phyloP scores from a whole-genome alignment of 2,888 invertebrate species.

The Hydrotaea diabolus region DNA sequence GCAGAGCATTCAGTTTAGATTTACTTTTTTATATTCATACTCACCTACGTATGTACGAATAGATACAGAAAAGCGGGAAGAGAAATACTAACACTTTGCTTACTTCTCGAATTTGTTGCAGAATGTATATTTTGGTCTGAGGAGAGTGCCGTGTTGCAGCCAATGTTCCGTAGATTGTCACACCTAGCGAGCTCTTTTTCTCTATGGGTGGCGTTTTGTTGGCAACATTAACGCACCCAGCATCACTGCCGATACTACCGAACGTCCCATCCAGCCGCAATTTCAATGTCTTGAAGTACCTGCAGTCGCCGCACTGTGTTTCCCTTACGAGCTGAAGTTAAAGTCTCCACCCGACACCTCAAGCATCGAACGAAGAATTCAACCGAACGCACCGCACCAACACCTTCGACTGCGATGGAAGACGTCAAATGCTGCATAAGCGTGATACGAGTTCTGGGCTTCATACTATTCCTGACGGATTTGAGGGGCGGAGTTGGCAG shows the following conservation, averaged over 20 bases:
- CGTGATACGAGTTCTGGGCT: conserved; percentile 68
- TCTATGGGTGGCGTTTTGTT: conserved; percentile 66
- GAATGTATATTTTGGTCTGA: conserved; percentile 50
- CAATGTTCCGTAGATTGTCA: not conserved
- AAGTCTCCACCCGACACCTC: conserved; percentile 24
- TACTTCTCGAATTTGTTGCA: conserved; percentile 68
- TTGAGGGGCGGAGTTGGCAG: conserved; percentile 65
- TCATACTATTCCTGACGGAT: conserved; percentile 70
- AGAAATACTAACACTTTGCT: conserved; percentile 49
- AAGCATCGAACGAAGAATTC: conserved; percentile 35
- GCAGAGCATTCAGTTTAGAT: too few species aligned
- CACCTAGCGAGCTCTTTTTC: conserved; percentile 41
- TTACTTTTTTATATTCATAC: too few species aligned
- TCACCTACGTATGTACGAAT: not conserved
- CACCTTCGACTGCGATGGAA: conserved; percentile 72
- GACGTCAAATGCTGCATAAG: conserved; percentile 70
- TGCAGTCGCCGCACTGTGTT: conserved; percentile 9
- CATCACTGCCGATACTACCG: conserved; percentile 60
- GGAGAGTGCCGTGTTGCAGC: conserved; percentile 13
- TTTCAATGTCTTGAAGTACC: conserved; percentile 42
- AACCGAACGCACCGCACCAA: conserved; percentile 60
- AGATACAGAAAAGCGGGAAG: conserved; percentile 14
- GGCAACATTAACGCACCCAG: conserved; percentile 61
- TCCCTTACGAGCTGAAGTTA: conserved; percentile 42
- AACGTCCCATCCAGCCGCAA: conserved; percentile 43